These are phyloP conservation scores for Dissostichus mawsoni DNA, from an alignment of 2,113 vertebrate species.

Conservation along the genomic window DNA sequence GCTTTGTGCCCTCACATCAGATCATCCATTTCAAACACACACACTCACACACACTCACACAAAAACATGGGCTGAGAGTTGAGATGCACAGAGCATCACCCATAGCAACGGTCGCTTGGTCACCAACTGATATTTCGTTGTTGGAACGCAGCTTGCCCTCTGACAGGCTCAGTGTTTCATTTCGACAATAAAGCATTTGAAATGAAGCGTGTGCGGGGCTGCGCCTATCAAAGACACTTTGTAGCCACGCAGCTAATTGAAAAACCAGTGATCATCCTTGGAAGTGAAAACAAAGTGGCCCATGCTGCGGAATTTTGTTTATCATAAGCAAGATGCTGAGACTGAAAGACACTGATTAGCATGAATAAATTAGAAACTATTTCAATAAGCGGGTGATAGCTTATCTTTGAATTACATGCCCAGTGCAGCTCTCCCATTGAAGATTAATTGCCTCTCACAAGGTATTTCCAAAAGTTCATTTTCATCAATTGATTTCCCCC, in stretches of 20 bases:
- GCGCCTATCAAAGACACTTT: slow-evolving; percentile 46
- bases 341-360: slow-evolving; percentile 74
- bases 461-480: slow-evolving; percentile 78
- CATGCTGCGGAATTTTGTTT: slow-evolving; percentile 66
- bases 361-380: slow-evolving; percentile 77
- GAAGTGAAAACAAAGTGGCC: slow-evolving; percentile 39
- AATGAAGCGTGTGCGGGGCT: slow-evolving; percentile 19
- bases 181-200: slow-evolving; percentile 47
- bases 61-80: slow-evolving; percentile 23
- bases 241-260: slow-evolving; percentile 60
- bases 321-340: slow-evolving; percentile 64
- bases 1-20: slow-evolving; percentile 67
- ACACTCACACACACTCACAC: background rate
- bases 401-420: slow-evolving; percentile 81
- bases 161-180: slow-evolving; percentile 24
- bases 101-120: slow-evolving; percentile 52
- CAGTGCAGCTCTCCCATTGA: slow-evolving; percentile 67
- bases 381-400: slow-evolving; percentile 71
- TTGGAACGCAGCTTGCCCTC: slow-evolving; percentile 15
- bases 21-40: slow-evolving; percentile 54
- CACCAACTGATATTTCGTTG: slow-evolving; percentile 55
- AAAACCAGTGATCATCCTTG: slow-evolving; percentile 58
- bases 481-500: slow-evolving; percentile 75
- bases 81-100: slow-evolving; percentile 47
- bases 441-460: slow-evolving; percentile 77